These are phyloP conservation scores for Burhinus oedicnemus DNA, from an alignment of 2,113 vertebrate species.

Conservation along the genomic window DNA sequence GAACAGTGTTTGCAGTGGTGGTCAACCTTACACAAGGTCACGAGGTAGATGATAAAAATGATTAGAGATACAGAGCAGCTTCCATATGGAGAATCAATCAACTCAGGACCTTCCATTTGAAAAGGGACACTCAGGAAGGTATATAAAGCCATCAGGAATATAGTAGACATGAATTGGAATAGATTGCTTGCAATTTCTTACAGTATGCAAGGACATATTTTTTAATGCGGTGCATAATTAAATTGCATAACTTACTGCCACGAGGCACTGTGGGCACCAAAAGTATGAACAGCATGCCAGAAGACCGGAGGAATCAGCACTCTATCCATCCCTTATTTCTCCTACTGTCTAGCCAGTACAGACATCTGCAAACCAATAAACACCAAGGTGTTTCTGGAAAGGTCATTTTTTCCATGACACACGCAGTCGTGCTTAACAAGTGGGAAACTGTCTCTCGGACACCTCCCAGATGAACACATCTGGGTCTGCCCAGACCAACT, in stretches of 20 bases:
- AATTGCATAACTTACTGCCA: neutral
- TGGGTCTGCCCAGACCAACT: neutral
- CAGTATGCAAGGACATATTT: neutral
- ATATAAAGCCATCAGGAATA: neutral
- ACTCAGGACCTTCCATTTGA: neutral
- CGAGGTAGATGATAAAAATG: neutral
- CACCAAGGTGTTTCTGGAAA: neutral
- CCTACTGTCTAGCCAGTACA: neutral
- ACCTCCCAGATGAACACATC: neutral
- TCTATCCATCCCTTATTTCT: neutral
- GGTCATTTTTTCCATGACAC: neutral
- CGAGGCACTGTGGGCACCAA: neutral
- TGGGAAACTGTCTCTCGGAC: neutral
- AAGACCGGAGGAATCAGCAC: neutral
- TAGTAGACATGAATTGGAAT: neutral
- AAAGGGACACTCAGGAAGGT: neutral
- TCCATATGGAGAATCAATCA: neutral
- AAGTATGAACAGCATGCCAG: neutral
- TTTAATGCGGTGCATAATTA: neutral
- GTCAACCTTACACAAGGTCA: neutral
- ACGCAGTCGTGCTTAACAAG: accelerated
- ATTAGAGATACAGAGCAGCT: neutral
- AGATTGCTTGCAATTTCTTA: neutral
- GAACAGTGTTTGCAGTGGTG: neutral
- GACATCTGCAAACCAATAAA: neutral